Conservation (phyloP, 2,888 invertebrate genomes). For the Spilarctia lutea region DNA sequence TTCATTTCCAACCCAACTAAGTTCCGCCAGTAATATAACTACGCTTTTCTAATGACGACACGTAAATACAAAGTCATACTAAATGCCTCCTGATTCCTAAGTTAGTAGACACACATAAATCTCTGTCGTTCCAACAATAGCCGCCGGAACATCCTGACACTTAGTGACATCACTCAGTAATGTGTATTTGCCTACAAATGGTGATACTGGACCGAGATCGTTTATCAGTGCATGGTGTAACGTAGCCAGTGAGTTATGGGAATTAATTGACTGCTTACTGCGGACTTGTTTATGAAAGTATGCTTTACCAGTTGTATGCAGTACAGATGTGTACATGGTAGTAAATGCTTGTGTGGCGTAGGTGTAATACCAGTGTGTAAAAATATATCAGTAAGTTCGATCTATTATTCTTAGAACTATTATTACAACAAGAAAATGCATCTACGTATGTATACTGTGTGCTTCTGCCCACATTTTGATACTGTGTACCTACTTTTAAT, state of each 20-base stretch:
- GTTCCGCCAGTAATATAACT: background rate
- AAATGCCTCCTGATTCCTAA: constrained; percentile 34
- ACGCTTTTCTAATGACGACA: constrained; percentile 7
- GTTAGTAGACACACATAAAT: constrained; percentile 39
- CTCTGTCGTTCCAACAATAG: constrained; percentile 45
- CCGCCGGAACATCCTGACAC: constrained; percentile 47
- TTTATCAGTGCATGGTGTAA: constrained; percentile 16
- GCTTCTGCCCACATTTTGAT: too few relatives aligned
- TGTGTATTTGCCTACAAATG: constrained; percentile 42
- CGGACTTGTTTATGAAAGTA: background rate
- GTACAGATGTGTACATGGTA: too few relatives aligned
- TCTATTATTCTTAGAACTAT: too few relatives aligned
- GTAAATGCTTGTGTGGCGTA: too few relatives aligned
- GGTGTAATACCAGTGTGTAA: too few relatives aligned
- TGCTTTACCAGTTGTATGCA: background rate
- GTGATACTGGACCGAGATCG: constrained; percentile 16
- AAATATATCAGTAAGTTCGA: too few relatives aligned
- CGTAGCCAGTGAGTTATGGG: constrained; percentile 14
- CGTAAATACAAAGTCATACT: constrained; percentile 13
- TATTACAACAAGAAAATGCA: too few relatives aligned
- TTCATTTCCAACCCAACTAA: background rate
- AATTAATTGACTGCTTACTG: constrained; percentile 14
- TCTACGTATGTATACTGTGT: too few relatives aligned
- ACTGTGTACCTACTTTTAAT: too few relatives aligned
- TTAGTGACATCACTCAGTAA: constrained; percentile 38